Evolutionary conservation across 2,113 vertebrate genomes (phyloP), one percentile per base, ranked within the genome.

Genomic region (Xenopus borealis): DNA sequence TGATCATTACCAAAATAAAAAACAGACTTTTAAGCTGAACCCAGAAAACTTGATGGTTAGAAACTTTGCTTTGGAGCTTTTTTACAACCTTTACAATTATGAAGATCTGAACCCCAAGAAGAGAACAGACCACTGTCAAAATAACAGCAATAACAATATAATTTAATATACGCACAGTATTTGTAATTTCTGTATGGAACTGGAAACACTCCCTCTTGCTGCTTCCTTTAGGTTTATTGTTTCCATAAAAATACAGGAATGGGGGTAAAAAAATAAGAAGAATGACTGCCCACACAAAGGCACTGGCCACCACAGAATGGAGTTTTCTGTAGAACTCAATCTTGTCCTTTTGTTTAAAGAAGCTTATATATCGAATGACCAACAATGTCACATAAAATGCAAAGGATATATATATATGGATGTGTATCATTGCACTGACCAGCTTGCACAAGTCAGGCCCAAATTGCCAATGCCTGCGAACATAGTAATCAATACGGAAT

Each of bases 401-500:
- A 71, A 98, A 96, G 0, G 94, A 94, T 80, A 97, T 87, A 81
- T 97, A 95, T 92, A 97, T 95, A 82, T 98, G 96, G 55, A 94
- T 84, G 70, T 98, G 94, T 72, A 96, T 83, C 94, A 96, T 95
- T 16, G 87, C 82, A 0, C 95, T 98, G 79, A 94, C 88, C 7
- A 90, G 3, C 79, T 87, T 95, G 69, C 96, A 98, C 77, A 88
- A 86, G 0, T 5, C 0, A 0, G 0, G 0, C 0, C 82, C 10
- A 33, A 98, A 83, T 0, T 0, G 0, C 96, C 96, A 98, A 0
- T 5, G 0, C 0, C 19, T 0, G 0, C 1, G 69, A 3, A 83
- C 50, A 0, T 94, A 93, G 46, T 95, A 98, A 80, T 89, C 79
- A 66, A 98, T 82, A 62, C 95, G 91, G 78, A 98, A 98, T 1